phyloP scores from a whole-genome alignment of 2,797 vertebrate genomes.

The Amniataba percoides region DNA sequence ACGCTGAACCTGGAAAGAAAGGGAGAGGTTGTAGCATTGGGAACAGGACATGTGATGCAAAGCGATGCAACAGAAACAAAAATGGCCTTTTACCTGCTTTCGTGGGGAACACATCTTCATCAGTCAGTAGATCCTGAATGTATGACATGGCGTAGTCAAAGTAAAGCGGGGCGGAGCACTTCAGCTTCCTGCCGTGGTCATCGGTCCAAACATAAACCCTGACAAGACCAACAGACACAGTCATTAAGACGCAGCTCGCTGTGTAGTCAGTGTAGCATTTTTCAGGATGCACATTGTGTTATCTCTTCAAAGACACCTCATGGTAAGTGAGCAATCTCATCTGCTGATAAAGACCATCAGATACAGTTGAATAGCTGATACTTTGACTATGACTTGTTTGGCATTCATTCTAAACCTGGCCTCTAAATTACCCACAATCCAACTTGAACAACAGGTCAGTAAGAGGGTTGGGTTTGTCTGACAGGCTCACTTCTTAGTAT shows the following conservation, averaged over 20 bases:
- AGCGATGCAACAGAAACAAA: background rate
- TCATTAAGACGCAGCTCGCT: background rate
- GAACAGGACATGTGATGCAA: background rate
- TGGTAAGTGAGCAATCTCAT: background rate
- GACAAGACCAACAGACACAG: slow-evolving; percentile 27
- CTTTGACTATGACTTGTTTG: no score
- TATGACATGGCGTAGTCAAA: slow-evolving; percentile 89
- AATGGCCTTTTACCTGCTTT: slow-evolving; percentile 77
- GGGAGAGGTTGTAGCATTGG: background rate
- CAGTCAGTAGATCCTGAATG: slow-evolving; percentile 86
- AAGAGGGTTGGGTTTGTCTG: background rate
- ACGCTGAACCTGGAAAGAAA: slow-evolving; percentile 77
- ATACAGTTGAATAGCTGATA: no score
- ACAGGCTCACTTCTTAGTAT: background rate
- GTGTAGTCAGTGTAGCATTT: background rate
- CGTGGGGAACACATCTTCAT: slow-evolving; percentile 87
- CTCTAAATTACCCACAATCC: background rate
- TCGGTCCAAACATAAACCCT: slow-evolving; percentile 87
- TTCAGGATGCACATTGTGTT: background rate
- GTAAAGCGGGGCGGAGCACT: slow-evolving; percentile 87
- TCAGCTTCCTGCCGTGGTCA: slow-evolving; percentile 86
- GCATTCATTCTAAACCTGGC: background rate
- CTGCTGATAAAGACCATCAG: background rate
- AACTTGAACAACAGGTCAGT: background rate
- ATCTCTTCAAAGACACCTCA: background rate